These are phyloP conservation scores for Chrysolina americana DNA, from an alignment of 2,888 invertebrate species.

Conservation along the genomic window DNA sequence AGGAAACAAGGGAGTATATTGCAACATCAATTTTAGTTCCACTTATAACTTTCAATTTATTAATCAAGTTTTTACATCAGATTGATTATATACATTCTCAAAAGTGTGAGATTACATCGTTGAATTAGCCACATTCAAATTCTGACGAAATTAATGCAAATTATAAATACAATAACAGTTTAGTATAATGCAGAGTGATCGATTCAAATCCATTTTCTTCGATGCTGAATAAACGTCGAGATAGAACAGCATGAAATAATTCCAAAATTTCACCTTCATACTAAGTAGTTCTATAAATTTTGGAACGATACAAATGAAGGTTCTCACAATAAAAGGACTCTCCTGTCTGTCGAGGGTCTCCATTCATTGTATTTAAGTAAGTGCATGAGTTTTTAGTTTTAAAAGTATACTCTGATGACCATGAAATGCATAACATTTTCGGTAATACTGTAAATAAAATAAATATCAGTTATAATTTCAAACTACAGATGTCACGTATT, in stretches of 20 bases:
- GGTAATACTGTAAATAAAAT: too few relatives aligned
- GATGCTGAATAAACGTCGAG: neutral
- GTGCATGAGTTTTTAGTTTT: too few relatives aligned
- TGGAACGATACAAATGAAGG: too few relatives aligned
- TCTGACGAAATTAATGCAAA: slow-evolving; percentile 22
- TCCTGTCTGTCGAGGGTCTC: too few relatives aligned
- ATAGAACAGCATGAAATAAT: too few relatives aligned
- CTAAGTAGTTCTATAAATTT: too few relatives aligned
- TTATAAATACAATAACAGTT: slow-evolving; percentile 33
- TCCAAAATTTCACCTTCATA: neutral
- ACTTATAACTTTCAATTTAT: neutral
- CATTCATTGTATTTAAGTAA: too few relatives aligned
- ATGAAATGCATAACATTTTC: too few relatives aligned
- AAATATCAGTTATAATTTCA: too few relatives aligned
- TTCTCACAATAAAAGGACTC: too few relatives aligned
- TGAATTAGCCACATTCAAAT: slow-evolving; percentile 36
- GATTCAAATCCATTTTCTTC: slow-evolving; percentile 8
- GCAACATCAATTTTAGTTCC: neutral
- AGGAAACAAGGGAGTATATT: neutral
- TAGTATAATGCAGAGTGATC: slow-evolving; percentile 22
- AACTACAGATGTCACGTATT: too few relatives aligned
- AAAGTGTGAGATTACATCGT: slow-evolving; percentile 44
- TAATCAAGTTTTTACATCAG: neutral
- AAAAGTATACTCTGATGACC: too few relatives aligned
- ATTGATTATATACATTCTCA: slow-evolving; percentile 20